Evolutionary conservation across 2,113 vertebrate species (phyloP), one percentile per base, ranked within the genome.

Genomic region (Misgurnus mizolepis): DNA sequence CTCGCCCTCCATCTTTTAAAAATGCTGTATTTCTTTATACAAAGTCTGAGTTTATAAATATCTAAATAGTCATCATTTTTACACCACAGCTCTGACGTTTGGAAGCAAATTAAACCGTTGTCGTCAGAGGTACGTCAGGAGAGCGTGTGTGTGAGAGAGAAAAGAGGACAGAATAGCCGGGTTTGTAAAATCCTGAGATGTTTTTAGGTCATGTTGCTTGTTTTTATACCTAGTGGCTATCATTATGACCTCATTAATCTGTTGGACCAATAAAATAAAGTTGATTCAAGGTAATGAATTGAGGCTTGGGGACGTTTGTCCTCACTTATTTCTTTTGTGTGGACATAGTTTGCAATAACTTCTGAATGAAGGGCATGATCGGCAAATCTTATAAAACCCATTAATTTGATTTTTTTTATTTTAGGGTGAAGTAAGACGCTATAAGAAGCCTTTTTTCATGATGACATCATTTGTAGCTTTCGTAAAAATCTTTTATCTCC

Each of bases 41-140:
- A 76, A 81, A 80, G 79, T 66, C 39, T 15, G 18, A 41, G 70
- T 77, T 88, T 87, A 87, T 85, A 85, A 84, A 87, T 85, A 88
- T 80, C 85, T 80, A 65, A 83, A 78, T 56, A 71, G 55, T 17
- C 10, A 9, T 68, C n/a, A 4, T 73, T 85, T 86, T 82, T 81
- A 75, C 77, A 85, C 53, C 11, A 1, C 70, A 39, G 78, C 78
- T 66, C 66, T 83, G 82, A 82, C 79, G 80, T 74, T 64, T 7
- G 41, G 49, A 7, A 70, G 75, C n/a, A 70, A 67, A 74, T 49
- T 53, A 61, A 49, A n/a, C 40, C 41, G 39, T 66, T 50, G 40
- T 70, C 78, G 75, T 85, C 80, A 85, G 43, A 82, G 39, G 18
- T 6, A n/a, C 75, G 67, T 84, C 80, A 75, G 67, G 17, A 55